A percentile compares a stretch with the other conserved stretches of the same genome.
Evolutionary conservation across 2,888 invertebrate species (phyloP).

Genomic region (Cryptus armator): DNA sequence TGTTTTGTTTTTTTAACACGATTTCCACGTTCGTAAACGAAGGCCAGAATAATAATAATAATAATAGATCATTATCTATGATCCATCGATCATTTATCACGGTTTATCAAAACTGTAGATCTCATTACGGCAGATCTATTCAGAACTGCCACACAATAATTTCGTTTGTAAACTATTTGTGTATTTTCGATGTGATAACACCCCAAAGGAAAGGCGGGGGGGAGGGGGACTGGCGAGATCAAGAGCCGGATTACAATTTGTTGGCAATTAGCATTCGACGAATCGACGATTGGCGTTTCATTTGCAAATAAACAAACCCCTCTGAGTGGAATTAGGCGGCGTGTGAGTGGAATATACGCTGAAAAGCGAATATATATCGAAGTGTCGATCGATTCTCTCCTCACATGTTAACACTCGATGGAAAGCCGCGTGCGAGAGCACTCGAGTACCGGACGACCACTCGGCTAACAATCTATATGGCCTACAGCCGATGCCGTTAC

Average conservation of each 20-base stretch:
- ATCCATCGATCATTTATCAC: not conserved
- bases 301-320: constrained; percentile 58
- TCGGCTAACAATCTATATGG: not conserved
- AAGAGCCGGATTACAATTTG: constrained; percentile 9
- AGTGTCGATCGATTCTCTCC: constrained; percentile 1
- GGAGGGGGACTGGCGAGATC: not conserved
- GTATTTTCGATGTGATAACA: not conserved
- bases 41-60: too few relatives aligned
- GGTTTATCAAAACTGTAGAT: too few relatives aligned
- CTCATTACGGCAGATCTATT: too few relatives aligned
- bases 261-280: constrained; percentile 54
- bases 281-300: constrained; percentile 55
- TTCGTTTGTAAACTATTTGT: not conserved
- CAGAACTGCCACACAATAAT: too few relatives aligned
- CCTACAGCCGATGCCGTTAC: not conserved
- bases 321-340: constrained; percentile 49
- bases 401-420: not conserved
- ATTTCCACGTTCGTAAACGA: not conserved
- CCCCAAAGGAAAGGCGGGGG: not conserved
- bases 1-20: not conserved
- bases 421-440: constrained; percentile 4
- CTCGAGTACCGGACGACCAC: not conserved
- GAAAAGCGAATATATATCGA: not conserved
- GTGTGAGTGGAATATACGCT: not conserved
- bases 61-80: not conserved